These are phyloP conservation scores for Oasisia sp. DNA, from an alignment of 2,888 invertebrate species.

Conservation along the genomic window DNA sequence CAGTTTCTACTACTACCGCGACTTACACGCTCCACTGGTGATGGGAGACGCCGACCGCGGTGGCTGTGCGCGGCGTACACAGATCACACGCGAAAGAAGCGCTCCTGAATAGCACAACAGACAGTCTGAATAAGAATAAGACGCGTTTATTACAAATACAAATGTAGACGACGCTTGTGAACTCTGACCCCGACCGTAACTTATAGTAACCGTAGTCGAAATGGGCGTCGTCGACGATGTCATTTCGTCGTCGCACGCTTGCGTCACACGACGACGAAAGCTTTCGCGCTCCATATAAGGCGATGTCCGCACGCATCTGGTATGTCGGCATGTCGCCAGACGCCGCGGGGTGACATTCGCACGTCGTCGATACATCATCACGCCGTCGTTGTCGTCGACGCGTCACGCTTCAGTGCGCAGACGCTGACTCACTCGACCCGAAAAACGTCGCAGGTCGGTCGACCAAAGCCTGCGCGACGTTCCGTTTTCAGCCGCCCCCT, in stretches of 20 bases:
- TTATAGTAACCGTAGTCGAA: not conserved
- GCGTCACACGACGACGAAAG: not conserved
- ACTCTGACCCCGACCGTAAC: not conserved
- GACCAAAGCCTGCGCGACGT: no score
- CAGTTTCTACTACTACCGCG: not conserved
- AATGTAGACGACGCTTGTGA: not conserved
- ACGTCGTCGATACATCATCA: not conserved
- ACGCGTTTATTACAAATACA: constrained; percentile 12
- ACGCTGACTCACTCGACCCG: not conserved
- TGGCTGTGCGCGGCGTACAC: not conserved
- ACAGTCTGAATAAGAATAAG: not conserved
- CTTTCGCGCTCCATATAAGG: not conserved
- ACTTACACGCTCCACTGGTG: not conserved
- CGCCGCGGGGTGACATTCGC: constrained; percentile 14
- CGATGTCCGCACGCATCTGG: not conserved
- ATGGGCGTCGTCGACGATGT: not conserved
- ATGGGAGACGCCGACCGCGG: not conserved
- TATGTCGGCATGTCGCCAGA: constrained; percentile 13
- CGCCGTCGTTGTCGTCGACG: not conserved
- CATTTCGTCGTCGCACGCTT: not conserved
- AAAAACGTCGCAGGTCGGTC: no score
- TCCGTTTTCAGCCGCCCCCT: not conserved
- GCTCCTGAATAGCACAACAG: not conserved
- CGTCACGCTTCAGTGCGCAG: not conserved
- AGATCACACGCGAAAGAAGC: not conserved